Base-by-base conservation (phyloP, 2,888 invertebrate species). In the Campopleginae sp. region DNA sequence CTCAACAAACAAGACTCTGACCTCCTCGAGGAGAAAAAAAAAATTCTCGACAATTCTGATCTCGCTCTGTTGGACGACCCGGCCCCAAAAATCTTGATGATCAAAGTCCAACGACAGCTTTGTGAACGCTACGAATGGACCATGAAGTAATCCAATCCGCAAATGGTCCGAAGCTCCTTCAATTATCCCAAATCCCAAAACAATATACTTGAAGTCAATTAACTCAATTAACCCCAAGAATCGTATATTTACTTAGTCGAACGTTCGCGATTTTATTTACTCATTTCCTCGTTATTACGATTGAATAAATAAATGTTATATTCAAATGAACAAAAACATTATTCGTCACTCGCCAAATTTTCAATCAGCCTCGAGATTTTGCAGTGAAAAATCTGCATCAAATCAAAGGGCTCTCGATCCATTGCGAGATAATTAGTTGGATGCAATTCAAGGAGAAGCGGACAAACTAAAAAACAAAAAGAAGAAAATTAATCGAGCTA, bases 141-240 rank as follows among this genome's bases (percentile, higher is more conserved):
- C 80, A 66, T 48, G 23, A 27, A 58, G 14, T 72, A 71, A 33
- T 23, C 44, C n/a, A 61, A 19, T 27, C 72, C 19, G 19, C 27
- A 23, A 68, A 68, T 19, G 71, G 38, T 61, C 61, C 80, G 66
- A 77, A 80, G 38, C 72, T 65, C 77, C 71, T 77, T 77, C 65
- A 77, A 85, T 85, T 85, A 85, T 82, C 82, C 65, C 72, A 76
- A 82, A 85, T 82, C 82, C 65, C 72, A 76, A 82, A 85, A 85
- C 85, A 82, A 92, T 92, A 92, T 91, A 93, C 93, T 93, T 91
- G 87, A 93, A 93, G 93, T 93, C 93, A 93, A 93, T 93, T 93
- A 85, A 93, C 89, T 92, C 90, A 91, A 92, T 91, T 91, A 91
- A 90, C 87, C 90, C 84, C 90, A 86, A 91, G 88, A 81, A 77